phyloP scores from a whole-genome alignment of 2,113 vertebrate species.

The Varanus salvator region DNA sequence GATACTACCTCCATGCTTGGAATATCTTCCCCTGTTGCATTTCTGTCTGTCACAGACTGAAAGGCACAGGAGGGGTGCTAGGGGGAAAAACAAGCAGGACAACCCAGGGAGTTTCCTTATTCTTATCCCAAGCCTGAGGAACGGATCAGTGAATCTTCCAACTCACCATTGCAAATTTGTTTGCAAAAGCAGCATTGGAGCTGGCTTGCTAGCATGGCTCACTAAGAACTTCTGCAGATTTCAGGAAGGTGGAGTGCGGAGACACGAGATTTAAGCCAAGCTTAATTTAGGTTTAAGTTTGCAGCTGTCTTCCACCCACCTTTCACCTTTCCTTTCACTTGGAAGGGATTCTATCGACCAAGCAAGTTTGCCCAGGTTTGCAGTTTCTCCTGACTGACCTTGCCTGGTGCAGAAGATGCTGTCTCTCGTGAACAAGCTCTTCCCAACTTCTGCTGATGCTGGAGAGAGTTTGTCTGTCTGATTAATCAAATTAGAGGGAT shows the following conservation, averaged over 20 bases:
- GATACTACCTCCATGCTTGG: neutral
- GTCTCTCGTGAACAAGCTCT: neutral
- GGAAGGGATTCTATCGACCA: neutral
- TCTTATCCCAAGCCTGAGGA: too few relatives aligned
- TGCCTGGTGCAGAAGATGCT: neutral
- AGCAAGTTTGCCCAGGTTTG: neutral
- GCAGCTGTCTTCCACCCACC: neutral
- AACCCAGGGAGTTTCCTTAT: too few relatives aligned
- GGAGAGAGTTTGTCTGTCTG: neutral
- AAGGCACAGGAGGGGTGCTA: neutral
- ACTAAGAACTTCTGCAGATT: neutral
- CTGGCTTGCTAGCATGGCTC: neutral
- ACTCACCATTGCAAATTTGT: neutral
- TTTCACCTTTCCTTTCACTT: neutral
- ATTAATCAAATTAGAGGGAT: neutral
- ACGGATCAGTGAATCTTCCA: too few relatives aligned
- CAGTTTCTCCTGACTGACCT: neutral
- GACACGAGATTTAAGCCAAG: neutral
- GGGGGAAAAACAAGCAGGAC: too few relatives aligned
- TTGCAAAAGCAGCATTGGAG: neutral
- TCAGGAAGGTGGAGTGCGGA: neutral
- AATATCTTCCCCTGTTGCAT: neutral
- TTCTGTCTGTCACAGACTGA: neutral
- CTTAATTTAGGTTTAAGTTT: too few relatives aligned
- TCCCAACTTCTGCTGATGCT: neutral